phyloP scores from a whole-genome alignment of 2,888 invertebrate species.

The Hirtodrosophila cameraria region DNA sequence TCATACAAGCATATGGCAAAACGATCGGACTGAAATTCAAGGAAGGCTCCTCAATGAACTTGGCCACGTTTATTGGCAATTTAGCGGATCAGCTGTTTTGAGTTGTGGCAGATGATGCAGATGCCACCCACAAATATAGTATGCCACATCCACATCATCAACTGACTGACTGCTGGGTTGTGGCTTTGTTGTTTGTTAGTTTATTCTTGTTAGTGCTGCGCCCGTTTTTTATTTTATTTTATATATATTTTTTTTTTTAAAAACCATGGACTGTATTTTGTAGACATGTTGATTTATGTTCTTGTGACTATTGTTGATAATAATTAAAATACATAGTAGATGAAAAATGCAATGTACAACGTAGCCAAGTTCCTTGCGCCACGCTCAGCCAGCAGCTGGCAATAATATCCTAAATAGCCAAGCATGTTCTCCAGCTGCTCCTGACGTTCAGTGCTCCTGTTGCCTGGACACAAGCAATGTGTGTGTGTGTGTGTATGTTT shows the following conservation, averaged over 20 bases:
- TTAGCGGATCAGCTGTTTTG: constrained; percentile 77
- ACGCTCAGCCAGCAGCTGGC: constrained; percentile 4
- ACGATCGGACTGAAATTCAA: constrained; percentile 82
- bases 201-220: constrained; percentile 52
- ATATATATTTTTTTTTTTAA: constrained; percentile 38
- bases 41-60: constrained; percentile 81
- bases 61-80: constrained; percentile 79
- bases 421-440: constrained; percentile 11
- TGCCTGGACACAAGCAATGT: constrained; percentile 2
- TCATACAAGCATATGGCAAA: constrained; percentile 81
- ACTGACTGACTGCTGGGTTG: constrained; percentile 38
- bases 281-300: constrained; percentile 59
- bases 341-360: constrained; percentile 31
- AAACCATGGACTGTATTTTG: constrained; percentile 68
- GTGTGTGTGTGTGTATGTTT: not conserved
- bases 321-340: constrained; percentile 22
- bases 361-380: constrained; percentile 39
- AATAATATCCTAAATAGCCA: constrained; percentile 23
- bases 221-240: constrained; percentile 37
- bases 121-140: constrained; percentile 20
- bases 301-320: constrained; percentile 65
- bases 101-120: not conserved
- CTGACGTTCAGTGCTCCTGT: too few species aligned
- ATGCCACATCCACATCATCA: constrained; percentile 35
- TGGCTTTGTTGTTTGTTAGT: constrained; percentile 64